Evolutionary conservation across 2,113 vertebrate species (phyloP), one percentile per base, ranked within the genome.

Genomic region (Nyctibius bracteatus): DNA sequence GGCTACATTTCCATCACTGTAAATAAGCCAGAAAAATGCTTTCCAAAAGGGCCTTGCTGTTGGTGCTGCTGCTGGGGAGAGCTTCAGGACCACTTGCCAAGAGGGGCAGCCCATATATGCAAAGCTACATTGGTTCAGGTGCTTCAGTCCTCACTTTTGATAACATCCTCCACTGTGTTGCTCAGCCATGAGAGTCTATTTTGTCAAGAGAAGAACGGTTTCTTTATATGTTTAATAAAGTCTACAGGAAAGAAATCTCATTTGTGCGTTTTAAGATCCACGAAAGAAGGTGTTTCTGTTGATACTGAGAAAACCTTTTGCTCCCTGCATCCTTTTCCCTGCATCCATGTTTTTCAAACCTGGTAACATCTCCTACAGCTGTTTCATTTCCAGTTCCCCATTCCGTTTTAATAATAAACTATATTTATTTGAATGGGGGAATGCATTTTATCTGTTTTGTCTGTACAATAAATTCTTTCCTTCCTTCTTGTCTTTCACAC

Each of bases 21-120:
- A 61, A 72, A 39, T 33, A 77, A 75, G 12, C 12, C 10, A 37
- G 39, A 58, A 33, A 24, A 57, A 17, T 8, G 4, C 15, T 72
- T 25, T 11, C 6, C 31, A 92, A 33, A 77, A 28, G 7, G 10
- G 10, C 5, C 19, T 75, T 86, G 28, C 19, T 41, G 4, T 11
- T 80, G 12, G 5, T 55, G 8, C 0, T 78, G 30, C 17, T 74
- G 6, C 10, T 54, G 13, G 18, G 23, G 18, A 43, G 20, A 52
- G 2, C 3, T 49, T 70, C 22, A 71, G 12, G 2, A 12, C 3
- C 33, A 10, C 23, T 61, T 43, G 13, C 12, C 27, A 49, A 54
- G 71, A 67, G 12, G 3, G 3, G 8, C 12, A 44, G 12, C 6
- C 30, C 1, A 0, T 15, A 8, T 15, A 14, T 15, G 14, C 27